phyloP scores from a whole-genome alignment of 2,888 invertebrate genomes.

The Ceramica pisi region DNA sequence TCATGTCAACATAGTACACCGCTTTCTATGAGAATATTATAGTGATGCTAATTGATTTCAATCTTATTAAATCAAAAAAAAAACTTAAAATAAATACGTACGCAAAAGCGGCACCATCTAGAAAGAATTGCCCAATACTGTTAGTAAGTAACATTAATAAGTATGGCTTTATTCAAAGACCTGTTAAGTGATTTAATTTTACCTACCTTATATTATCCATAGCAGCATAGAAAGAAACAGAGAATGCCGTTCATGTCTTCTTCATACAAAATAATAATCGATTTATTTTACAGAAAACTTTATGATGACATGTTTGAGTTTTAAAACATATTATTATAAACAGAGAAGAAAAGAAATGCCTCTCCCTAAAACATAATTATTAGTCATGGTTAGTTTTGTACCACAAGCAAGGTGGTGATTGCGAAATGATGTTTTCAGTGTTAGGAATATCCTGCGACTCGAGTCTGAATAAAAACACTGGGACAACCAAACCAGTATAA shows the following conservation, averaged over 20 bases:
- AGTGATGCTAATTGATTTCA: neutral
- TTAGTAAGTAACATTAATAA: slow-evolving; percentile 15
- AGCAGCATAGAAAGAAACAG: slow-evolving; percentile 28
- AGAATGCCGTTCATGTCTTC: slow-evolving; percentile 4
- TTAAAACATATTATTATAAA: slow-evolving; percentile 5
- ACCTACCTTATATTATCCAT: slow-evolving; percentile 45
- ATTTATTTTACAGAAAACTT: neutral
- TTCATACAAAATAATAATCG: neutral
- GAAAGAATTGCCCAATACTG: slow-evolving; percentile 44
- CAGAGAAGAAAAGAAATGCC: slow-evolving; percentile 18
- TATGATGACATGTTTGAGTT: neutral
- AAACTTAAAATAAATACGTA: slow-evolving; percentile 2
- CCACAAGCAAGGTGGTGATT: slow-evolving; percentile 9
- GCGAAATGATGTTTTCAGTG: neutral
- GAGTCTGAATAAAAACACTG: neutral
- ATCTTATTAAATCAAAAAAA: neutral
- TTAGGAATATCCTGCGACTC: neutral
- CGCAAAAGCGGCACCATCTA: slow-evolving; percentile 35
- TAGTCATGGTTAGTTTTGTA: slow-evolving; percentile 28
- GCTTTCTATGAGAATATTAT: neutral
- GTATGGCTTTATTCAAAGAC: slow-evolving; percentile 3
- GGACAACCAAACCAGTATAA: slow-evolving; percentile 5
- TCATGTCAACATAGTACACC: neutral
- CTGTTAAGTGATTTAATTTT: neutral
- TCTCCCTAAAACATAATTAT: neutral